Conservation (phyloP, 1,140 invertebrate species). For the Ylistrum balloti region DNA sequence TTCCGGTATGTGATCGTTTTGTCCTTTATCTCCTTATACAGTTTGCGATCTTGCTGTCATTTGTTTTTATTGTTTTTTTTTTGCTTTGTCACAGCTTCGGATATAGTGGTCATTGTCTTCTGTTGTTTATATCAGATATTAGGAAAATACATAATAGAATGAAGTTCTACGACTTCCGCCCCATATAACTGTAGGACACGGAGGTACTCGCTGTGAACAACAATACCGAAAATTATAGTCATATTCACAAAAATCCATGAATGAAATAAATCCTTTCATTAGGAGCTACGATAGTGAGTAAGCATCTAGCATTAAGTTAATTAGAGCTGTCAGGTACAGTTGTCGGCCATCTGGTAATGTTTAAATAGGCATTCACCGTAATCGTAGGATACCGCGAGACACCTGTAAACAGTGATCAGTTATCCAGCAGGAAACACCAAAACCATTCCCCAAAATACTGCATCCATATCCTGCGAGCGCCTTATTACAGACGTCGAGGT, state of each 20-base stretch:
- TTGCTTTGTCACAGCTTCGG: no score
- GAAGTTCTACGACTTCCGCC: neutral
- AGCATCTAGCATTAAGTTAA: neutral
- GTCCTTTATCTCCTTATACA: no score
- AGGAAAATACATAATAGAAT: neutral
- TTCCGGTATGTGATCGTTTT: no score
- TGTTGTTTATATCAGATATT: neutral
- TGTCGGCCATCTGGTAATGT: neutral
- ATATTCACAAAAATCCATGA: neutral
- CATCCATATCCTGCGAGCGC: neutral
- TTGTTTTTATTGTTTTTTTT: no score
- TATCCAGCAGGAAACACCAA: neutral
- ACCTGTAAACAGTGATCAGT: neutral
- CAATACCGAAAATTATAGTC: neutral
- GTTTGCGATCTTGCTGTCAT: no score
- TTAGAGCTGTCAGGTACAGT: neutral
- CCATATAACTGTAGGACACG: neutral
- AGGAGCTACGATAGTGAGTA: neutral
- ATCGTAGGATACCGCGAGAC: neutral
- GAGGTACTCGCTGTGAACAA: neutral
- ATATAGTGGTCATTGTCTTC: neutral
- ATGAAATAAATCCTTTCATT: neutral
- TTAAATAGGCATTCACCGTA: neutral
- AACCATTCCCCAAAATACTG: neutral
- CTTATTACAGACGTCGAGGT: neutral